Conservation (phyloP, 2,113 vertebrate genomes). For the Dipodomys spectabilis region DNA sequence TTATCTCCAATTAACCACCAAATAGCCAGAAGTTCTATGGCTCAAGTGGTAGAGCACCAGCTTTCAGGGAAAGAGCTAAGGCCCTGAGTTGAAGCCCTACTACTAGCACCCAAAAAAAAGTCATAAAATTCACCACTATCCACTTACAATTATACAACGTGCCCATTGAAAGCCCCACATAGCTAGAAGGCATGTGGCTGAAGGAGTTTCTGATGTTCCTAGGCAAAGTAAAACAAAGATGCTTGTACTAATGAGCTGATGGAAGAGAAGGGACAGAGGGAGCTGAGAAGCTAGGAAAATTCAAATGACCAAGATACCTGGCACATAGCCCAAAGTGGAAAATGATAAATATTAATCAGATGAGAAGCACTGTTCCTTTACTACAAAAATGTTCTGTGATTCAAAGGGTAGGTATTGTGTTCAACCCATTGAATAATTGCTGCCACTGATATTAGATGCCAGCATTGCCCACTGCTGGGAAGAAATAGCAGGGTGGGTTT, state of each 20-base stretch:
- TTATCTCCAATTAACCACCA: no score
- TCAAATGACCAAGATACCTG: conserved; percentile 65
- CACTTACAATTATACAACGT: background rate
- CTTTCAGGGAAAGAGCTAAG: no score
- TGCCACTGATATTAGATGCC: conserved; percentile 6
- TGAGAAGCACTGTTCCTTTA: conserved; percentile 71
- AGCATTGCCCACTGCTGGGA: background rate
- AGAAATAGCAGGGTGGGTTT: background rate
- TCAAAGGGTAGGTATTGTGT: conserved; percentile 67
- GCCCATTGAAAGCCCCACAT: background rate
- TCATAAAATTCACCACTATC: background rate
- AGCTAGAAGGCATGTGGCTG: background rate
- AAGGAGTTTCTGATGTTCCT: background rate
- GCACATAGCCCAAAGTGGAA: conserved; percentile 64
- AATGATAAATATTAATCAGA: conserved; percentile 80
- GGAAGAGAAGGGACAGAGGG: conserved; percentile 9
- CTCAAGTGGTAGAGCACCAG: no score
- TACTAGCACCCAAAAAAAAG: no score
- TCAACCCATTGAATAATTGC: conserved; percentile 50
- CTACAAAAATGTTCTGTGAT: conserved; percentile 74
- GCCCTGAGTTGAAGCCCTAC: no score
- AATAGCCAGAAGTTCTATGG: no score
- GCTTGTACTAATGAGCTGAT: background rate
- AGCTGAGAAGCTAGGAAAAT: conserved; percentile 3
- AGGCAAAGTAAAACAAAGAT: background rate